These are phyloP conservation scores for Pitangus sulphuratus DNA, from an alignment of 2,797 vertebrate genomes.

Conservation along the genomic window DNA sequence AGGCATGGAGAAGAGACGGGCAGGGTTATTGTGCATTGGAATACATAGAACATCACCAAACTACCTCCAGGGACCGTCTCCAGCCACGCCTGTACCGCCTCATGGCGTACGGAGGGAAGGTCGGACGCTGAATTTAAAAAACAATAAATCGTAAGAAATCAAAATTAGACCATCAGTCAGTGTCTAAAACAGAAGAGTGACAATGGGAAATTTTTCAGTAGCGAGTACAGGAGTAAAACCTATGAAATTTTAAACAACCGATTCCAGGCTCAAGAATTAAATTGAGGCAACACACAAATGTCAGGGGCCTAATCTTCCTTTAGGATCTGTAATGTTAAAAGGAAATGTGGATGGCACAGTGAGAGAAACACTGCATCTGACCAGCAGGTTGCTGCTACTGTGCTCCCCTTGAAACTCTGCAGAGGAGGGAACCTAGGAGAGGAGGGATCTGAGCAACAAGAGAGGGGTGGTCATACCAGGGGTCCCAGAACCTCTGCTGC, in stretches of 20 bases:
- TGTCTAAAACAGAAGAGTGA: constrained; percentile 15
- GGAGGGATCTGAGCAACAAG: neutral
- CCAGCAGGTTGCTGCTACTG: neutral
- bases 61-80: constrained; percentile 98
- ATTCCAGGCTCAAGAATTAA: neutral
- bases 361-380: neutral
- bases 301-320: neutral
- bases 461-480: neutral
- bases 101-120: constrained; percentile 89
- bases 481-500: neutral
- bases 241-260: neutral
- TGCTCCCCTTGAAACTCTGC: neutral
- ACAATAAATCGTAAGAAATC: constrained; percentile 69
- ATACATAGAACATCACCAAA: constrained; percentile 77
- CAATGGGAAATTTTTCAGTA: neutral
- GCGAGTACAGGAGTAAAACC: constrained; percentile 9
- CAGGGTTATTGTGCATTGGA: constrained; percentile 73
- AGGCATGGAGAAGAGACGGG: constrained; percentile 66
- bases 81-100: constrained; percentile 98
- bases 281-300: neutral
- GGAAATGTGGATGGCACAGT: neutral
- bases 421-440: neutral
- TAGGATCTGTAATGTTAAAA: neutral
- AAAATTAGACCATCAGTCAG: constrained; percentile 39
- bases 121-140: constrained; percentile 88